Base-by-base conservation (phyloP, 1,140 invertebrate species). In the Subanguina moxae region DNA sequence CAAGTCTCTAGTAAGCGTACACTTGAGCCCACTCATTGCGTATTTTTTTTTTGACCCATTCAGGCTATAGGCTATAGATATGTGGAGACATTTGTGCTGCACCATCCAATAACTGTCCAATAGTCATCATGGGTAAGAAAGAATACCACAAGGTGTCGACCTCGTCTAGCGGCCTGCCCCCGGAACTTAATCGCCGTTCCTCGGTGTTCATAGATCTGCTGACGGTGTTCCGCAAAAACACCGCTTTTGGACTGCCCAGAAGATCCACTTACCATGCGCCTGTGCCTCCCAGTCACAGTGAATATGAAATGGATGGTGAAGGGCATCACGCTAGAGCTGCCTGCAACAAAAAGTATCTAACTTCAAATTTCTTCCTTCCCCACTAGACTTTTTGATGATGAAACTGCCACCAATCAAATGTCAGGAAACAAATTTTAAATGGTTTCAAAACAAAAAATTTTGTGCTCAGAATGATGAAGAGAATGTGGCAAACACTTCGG, bases 161-260 rank as follows among this genome's bases (percentile, higher is more conserved):
- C 5, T 21, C n/a, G n/a, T 61, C 58, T 3, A 61, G 5, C 19
- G 58, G 38, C 19, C 38, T 28, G 8, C 48, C 48, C 8, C 42
- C 62, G 7, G 25, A 64, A 8, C n/a, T 77, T 9, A 74, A 57
- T 72, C 78, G 78, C 25, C 64, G 78, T 38, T 67, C 76, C 11
- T 78, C 75, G 1, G 78, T 83, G 19, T 80, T 83, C 61, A 58
- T 71, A 13, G 78, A 80, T 63, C 65, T 80, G 7, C 46, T 79
- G 42, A 83, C 81, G 1, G 76, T 80, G n/a, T 83, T 80, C 62
- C 76, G 81, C 0, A 80, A 72, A 52, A 83, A 80, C 28, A 76
- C 76, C 3, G 42, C 69, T n/a, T 48, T 64, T 32, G 27, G 52
- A 8, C n/a, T 62, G 17, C 70, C 32, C 17, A 42, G 72, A 32